A percentile compares a stretch with the other conserved stretches of the same genome.
phyloP scores from a whole-genome alignment of 2,888 invertebrate genomes.

The Luffia ferchaultella region DNA sequence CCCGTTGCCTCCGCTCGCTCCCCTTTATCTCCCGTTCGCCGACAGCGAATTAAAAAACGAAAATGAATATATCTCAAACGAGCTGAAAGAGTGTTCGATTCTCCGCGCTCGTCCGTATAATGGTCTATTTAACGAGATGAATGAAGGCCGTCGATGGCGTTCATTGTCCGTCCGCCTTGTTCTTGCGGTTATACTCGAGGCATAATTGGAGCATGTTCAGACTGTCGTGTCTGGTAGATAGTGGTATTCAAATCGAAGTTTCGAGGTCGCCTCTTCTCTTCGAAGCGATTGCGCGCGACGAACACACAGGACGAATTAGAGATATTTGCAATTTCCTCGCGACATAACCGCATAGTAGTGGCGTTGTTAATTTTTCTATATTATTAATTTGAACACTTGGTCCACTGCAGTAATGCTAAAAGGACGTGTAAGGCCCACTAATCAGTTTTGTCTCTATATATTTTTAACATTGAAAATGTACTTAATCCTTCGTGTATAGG shows the following conservation, averaged over 20 bases:
- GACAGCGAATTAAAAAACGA: constrained; percentile 51
- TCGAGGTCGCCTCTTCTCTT: too few species aligned
- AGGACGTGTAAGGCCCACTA: neutral
- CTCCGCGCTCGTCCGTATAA: constrained; percentile 42
- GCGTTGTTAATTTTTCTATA: neutral
- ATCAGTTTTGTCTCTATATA: too few species aligned
- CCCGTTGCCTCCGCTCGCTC: constrained; percentile 38
- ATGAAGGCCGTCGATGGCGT: constrained; percentile 37
- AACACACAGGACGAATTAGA: neutral
- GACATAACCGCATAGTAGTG: neutral
- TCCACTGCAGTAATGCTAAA: neutral
- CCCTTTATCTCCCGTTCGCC: constrained; percentile 57
- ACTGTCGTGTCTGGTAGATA: neutral
- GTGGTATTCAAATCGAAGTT: too few species aligned
- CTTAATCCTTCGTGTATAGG: too few species aligned
- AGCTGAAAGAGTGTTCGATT: constrained; percentile 56
- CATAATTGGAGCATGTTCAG: neutral
- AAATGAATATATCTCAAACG: constrained; percentile 51
- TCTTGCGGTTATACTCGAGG: neutral
- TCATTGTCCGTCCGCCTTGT: constrained; percentile 12
- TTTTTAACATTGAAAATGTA: too few species aligned
- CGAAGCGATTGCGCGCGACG: neutral
- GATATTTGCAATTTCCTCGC: neutral
- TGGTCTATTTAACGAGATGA: constrained; percentile 47
- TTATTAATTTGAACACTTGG: neutral